Evolutionary conservation across 2,888 invertebrate species (phyloP), one percentile per base, ranked within the genome.

Genomic region (Agrotis segetum): DNA sequence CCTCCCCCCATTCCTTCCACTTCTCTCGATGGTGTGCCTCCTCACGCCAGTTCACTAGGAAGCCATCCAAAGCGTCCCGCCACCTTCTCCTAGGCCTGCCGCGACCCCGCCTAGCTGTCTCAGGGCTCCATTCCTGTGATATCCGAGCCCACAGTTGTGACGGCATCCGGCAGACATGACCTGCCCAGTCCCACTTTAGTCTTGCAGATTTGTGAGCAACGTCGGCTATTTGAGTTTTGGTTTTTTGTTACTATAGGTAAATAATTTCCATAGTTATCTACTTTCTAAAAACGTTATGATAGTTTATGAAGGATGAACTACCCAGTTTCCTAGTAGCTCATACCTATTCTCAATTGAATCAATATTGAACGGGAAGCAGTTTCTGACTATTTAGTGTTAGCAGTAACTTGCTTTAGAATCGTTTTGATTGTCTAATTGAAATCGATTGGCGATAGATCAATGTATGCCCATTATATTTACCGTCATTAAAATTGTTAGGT

Each of bases 281-380:
- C 55, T 40, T 55, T 47, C 16, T 13, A 44, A 60, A 71, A 34
- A 50, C 24, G 55, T 52, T 47, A 52, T 55, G 44, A 17, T 49
- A 63, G 21, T 50, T 62, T 19, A 50, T 24, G 49, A 16, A 62
- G 13, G 64, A 24, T 56, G 53, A 76, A 81, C 65, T 58, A 53
- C 40, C 16, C 21, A n/a, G 77, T 53, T 79, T n/a, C 52, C 49
- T 24, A 34, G 9, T 34, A 34, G 34, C 1, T 34, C 67, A n/a
- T 53, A 59, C 46, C 67, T 59, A 21, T 75, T 47, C 52, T 11
- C 29, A 55, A 9, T 7, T 62, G 72, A 80, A 75, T 77, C 77
- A 78, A 78, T 81, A 81, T 81, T 63, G 82, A 77, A 77, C 19
- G 4, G 46, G 29, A 65, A 65, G 50, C 67, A 81, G 65, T 69